Evolutionary conservation across 2,113 vertebrate genomes (phyloP), one percentile per base, ranked within the genome.

Genomic region (Psammodynastes pulverulentus): DNA sequence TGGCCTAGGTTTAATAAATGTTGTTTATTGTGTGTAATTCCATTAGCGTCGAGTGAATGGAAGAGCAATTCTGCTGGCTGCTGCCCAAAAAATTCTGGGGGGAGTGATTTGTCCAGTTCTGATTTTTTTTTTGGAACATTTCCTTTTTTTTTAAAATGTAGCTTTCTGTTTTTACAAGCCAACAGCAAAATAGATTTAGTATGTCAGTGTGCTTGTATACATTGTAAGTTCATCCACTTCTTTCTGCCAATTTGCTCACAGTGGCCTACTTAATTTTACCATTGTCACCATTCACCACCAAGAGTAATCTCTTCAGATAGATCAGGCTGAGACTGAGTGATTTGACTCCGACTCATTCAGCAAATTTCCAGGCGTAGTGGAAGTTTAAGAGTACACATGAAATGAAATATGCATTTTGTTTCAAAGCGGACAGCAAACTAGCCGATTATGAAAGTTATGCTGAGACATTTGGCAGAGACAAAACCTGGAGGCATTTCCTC

Each of bases 21-120:
- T 85, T 92, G 46, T 89, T 92, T 89, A 86, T 89, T 62, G 85
- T 58, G 46, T 92, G 88, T 92, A 92, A 92, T 92, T 92, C 53
- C 53, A 89, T 89, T 92, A 89, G 79, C 10, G 13, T 86, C 13
- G 29, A 92, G 45, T 51, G 87, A 89, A 89, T 48, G n/a, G 72
- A 26, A 26, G 48, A 46, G 72, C 54, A 34, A 46, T 92, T 92
- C 62, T 45, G 10, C 51, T 15, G n/a, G n/a, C 53, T 84, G 87
- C 43, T 89, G 52, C 72, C 87, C 43, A 51, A 79, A 51, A 21
- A 43, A 29, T 43, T 29, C 49, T 58, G 29, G 17, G 52, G 54
- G 13, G 39, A 21, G 26, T 24, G 67, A 39, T 89, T 85, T 58
- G 72, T n/a, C 54, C 26, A 5, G 7, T 58, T 89, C 84, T 39